Evolutionary conservation across 2,797 vertebrate species (phyloP), one percentile per base, ranked within the genome.

Genomic region (Peromyscus eremicus): DNA sequence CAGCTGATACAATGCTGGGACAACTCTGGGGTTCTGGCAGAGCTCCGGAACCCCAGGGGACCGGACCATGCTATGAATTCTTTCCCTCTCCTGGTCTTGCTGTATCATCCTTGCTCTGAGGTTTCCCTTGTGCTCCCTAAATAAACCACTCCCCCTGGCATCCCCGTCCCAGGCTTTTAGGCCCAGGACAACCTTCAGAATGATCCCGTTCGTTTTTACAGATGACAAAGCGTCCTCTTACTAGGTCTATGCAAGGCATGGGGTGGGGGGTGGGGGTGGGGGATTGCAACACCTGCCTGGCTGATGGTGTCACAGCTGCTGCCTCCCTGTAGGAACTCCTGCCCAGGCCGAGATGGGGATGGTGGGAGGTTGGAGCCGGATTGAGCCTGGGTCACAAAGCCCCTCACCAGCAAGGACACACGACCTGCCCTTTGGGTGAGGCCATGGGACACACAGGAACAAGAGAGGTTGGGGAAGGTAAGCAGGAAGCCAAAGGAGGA

Each of bases 1-100:
- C 70, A 34, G 27, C 17, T 57, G n/a, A 55, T n/a, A 57, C n/a
- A 57, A 37, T 32, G 37, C 83, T 6, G 46, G 21, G 32, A n/a
- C 10, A 5, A 9, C 2, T 21, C 19, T 6, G 19, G 0, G 34
- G n/a, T 71, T 8, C 46, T 9, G 0, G 1, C 17, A n/a, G 34
- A n/a, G 12, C 52, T 64, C 77, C 37, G n/a, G 94, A 73, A 40
- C 34, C 46, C 37, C 46, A 1, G 3, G 66, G 55, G 52, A 16
- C 32, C 5, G 0, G 5, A 60, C 62, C 34, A 19, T 1, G 5
- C 27, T 57, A 25, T 49, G 34, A 5, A 57, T 23, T 43, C 57
- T 64, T 16, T 23, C 32, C 66, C 12, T 5, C 0, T 9, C 60
- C 75, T 66, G 16, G 40, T 12, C 52, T 73, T 71, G 17, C n/a